Percentiles rank a stretch among this genome's conserved stretches.
phyloP scores from a whole-genome alignment of 2,797 vertebrate species.

The Tenualosa thibaudeaui region DNA sequence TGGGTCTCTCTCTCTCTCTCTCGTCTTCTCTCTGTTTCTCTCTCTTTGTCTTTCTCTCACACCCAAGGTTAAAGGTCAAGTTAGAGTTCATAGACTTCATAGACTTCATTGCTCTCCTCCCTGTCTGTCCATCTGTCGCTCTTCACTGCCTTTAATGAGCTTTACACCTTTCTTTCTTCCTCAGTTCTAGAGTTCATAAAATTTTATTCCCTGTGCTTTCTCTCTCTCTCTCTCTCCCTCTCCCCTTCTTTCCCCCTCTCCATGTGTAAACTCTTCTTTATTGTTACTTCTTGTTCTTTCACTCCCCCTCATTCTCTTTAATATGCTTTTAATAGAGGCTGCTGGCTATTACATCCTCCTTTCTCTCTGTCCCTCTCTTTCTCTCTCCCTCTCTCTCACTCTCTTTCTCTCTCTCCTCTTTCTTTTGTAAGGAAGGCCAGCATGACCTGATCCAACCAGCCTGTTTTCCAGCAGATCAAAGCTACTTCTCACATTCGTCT shows the following conservation, averaged over 20 bases:
- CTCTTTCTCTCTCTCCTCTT: conserved; percentile 51
- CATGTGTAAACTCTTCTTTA: background rate
- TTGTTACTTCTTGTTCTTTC: conserved; percentile 32
- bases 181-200: background rate
- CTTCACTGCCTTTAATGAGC: background rate
- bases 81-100: conserved; percentile 33
- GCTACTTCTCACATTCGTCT: conserved; percentile 48
- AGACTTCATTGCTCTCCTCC: conserved; percentile 27
- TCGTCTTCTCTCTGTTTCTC: background rate
- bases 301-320: conserved; percentile 30
- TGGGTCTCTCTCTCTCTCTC: background rate
- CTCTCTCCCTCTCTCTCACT: background rate
- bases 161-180: background rate
- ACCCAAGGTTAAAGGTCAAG: background rate
- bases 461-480: conserved; percentile 30
- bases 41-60: background rate
- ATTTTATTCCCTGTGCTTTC: background rate
- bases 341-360: conserved; percentile 33
- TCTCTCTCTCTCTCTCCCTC: background rate
- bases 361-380: background rate
- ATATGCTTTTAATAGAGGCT: conserved; percentile 17
- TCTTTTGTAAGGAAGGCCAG: conserved; percentile 34
- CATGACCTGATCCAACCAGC: conserved; percentile 16
- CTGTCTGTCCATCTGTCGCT: background rate
- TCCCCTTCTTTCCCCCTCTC: conserved; percentile 26